phyloP scores from a whole-genome alignment of 2,113 vertebrate species.

The Lycocorax pyrrhopterus region DNA sequence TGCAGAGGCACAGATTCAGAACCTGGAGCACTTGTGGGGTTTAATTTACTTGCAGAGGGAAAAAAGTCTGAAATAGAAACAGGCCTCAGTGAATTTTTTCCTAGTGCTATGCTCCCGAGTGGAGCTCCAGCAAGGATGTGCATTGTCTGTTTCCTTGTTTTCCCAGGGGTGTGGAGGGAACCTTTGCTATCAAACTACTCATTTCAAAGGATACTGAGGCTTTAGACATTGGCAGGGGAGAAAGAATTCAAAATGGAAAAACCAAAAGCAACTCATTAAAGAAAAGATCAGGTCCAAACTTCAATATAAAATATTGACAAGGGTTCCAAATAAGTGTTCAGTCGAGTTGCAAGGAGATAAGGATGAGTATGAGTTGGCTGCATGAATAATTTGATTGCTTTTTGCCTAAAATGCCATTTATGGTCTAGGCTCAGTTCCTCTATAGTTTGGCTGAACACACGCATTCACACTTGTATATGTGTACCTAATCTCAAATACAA shows the following conservation, averaged over 20 bases:
- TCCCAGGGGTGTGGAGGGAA: background rate
- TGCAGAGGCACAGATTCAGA: background rate
- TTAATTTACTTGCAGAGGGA: background rate
- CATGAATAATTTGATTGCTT: background rate
- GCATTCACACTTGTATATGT: background rate
- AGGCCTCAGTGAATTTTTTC: background rate
- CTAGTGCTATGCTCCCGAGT: background rate
- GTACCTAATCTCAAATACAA: conserved; percentile 62
- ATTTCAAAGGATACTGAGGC: background rate
- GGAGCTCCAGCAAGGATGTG: background rate
- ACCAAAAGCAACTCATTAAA: background rate
- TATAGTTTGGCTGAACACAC: background rate
- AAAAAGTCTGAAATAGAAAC: background rate
- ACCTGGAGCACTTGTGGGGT: background rate
- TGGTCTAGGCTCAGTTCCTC: background rate
- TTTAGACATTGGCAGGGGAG: background rate
- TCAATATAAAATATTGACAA: background rate
- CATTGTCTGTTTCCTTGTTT: background rate
- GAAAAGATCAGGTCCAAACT: background rate
- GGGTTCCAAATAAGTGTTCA: background rate
- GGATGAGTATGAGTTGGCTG: background rate
- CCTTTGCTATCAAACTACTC: background rate
- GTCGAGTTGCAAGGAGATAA: background rate
- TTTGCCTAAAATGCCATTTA: background rate
- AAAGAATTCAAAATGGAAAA: background rate